Base-by-base conservation (phyloP, 2,113 vertebrate species). In the Pachycephala philippinensis region DNA sequence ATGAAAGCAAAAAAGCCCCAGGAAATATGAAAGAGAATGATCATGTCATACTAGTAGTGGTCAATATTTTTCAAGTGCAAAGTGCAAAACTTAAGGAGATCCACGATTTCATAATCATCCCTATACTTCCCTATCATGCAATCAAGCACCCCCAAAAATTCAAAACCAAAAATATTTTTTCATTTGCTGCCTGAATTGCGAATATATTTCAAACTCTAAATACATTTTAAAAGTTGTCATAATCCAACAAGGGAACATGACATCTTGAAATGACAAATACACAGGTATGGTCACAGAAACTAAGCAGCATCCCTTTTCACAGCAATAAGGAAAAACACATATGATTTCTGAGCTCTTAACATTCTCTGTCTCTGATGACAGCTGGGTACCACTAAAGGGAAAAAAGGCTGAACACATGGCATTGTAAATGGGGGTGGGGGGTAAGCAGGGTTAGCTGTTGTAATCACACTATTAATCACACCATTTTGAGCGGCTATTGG, bases 391-490 rank as follows among this genome's bases (percentile, higher is more conserved):
- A 82, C 60, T 54, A 61, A 72, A 49, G 6, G 39, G 52, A 68
- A 94, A 93, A 96, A 84, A 87, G 40, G 60, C 64, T 89, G 84
- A 94, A 95, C 81, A 90, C 90, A 93, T 66, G 68, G 65, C 64
- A 89, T 76, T 96, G 57, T 90, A 80, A 78, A 89, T n/a, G 75
- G 84, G 61, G 54, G 44, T 54, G 56, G 57, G n/a, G 64, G 64
- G 39, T 70, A 74, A 94, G n/a, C 23, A 40, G 57, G 68, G 85
- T 83, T 96, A 96, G 91, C 84, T 96, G 80, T 60, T 94, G 90
- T 92, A 95, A 96, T 92, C 89, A 84, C 75, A 76, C 83, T 86
- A 94, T 96, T 94, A 97, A 97, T 96, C 90, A 97, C 89, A 94
- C 87, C 52, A 94, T 88, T 96, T 96, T 94, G 90, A 95, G 88